Evolutionary conservation across 1,140 invertebrate genomes (phyloP), one percentile per base, ranked within the genome.

Genomic region (Homalodisca vitripennis): DNA sequence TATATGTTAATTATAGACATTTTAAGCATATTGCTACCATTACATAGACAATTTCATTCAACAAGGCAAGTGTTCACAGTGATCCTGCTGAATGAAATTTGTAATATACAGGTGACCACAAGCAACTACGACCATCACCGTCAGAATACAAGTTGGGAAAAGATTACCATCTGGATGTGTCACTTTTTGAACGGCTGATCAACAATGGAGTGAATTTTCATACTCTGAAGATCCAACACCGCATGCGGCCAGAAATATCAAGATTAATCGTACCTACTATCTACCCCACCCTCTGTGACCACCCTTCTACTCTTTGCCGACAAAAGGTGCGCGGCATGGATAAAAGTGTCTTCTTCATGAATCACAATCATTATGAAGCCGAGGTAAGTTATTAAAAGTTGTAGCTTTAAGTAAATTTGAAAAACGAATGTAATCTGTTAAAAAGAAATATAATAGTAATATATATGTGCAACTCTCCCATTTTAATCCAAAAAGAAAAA

Each of bases 121-220:
- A 89, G 74, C 91, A 93, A 77, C 76, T 93, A 41, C 83, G 88
- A 68, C 91, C 91, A 0, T 84, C 80, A 22, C 85, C 86, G 1
- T 83, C 87, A 10, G 83, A 84, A 62, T 85, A 85, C 75, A 75
- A 79, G 46, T 76, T 91, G 51, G 85, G 84, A 27, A 83, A 78
- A 69, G 74, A 86, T 60, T 87, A 82, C 73, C 80, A 87, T 53
- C 77, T 90, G 22, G 87, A 91, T 62, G 82, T 91, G 34, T 92
- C 90, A 1, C 78, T 93, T 30, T 92, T 92, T 77, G 89, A 92
- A 77, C 83, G 90, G 34, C 84, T 91, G 80, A 82, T 91, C 20
- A 80, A 77, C 14, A 87, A 87, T 74, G 79, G 82, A 0, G 78
- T 87, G 3, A 80, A 84, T 48, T 84, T 80, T 70, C 76, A 80